A percentile compares a stretch with the other conserved stretches of the same genome.
phyloP scores from a whole-genome alignment of 2,888 invertebrate species.

The Sclerodermus sp. region DNA sequence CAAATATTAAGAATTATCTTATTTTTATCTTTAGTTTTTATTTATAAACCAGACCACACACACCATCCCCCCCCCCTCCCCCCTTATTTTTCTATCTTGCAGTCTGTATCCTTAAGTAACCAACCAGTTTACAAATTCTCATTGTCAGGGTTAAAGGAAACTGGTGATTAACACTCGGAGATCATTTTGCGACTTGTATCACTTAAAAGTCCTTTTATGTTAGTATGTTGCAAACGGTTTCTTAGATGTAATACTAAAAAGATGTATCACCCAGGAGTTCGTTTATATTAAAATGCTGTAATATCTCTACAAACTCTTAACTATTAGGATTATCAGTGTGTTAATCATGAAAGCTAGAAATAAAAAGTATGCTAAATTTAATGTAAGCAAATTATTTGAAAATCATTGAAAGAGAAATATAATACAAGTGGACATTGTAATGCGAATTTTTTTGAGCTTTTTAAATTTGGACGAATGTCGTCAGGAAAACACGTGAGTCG shows the following conservation, averaged over 20 bases:
- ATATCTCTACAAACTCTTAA: too few relatives aligned
- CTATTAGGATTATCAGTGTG: too few relatives aligned
- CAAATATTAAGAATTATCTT: constrained; percentile 19
- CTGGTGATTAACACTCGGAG: not conserved
- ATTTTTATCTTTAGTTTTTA: constrained; percentile 23
- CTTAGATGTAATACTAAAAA: too few relatives aligned
- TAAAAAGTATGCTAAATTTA: too few relatives aligned
- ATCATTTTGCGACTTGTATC: not conserved
- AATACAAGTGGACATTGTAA: too few relatives aligned
- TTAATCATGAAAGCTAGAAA: too few relatives aligned
- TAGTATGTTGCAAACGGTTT: too few relatives aligned
- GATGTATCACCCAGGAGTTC: too few relatives aligned
- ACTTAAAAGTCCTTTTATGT: constrained; percentile 1
- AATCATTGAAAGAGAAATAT: too few relatives aligned
- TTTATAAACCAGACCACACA: constrained; percentile 29
- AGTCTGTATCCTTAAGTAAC: constrained; percentile 11
- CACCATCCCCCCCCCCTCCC: constrained; percentile 15
- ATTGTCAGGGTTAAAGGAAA: not conserved
- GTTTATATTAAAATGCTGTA: too few relatives aligned
- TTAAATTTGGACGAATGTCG: not conserved
- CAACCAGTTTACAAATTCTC: constrained; percentile 19
- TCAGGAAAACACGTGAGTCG: not conserved
- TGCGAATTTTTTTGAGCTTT: not conserved
- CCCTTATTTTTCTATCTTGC: constrained; percentile 8
- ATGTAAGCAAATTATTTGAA: too few relatives aligned